Evolutionary conservation across 2,113 vertebrate species (phyloP).

Genomic region (Onychostruthus taczanowskii): DNA sequence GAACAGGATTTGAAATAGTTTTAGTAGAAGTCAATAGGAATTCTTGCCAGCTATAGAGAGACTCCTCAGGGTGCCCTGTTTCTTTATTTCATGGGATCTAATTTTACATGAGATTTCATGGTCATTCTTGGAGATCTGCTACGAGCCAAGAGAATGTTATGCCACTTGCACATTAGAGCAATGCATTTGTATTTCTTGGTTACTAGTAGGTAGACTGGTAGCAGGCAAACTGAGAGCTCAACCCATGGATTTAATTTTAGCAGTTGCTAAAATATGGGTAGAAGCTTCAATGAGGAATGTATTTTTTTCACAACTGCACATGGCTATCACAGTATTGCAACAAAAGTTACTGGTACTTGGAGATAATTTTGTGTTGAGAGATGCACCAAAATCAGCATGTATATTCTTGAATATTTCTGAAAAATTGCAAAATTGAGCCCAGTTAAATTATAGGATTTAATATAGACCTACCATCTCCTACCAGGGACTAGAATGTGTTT

Average conservation of each 20-base stretch:
- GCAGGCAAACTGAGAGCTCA: not conserved
- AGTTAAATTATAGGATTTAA: not conserved
- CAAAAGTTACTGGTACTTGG: not conserved
- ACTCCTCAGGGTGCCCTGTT: not conserved
- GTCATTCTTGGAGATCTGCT: not conserved
- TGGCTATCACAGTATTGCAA: not conserved
- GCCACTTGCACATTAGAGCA: not conserved
- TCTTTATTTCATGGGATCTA: not conserved
- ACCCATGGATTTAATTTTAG: not conserved
- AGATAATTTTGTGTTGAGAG: not conserved
- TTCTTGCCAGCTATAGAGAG: not conserved
- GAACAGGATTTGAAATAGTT: not conserved
- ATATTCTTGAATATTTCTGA: not conserved
- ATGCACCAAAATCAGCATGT: not conserved
- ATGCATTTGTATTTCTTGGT: not conserved
- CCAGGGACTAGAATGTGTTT: not conserved
- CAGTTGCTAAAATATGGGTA: not conserved
- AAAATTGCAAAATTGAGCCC: not conserved
- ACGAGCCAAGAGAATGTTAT: not conserved
- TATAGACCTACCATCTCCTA: not conserved
- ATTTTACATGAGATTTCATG: not conserved
- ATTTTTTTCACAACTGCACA: not conserved
- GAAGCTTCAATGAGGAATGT: not conserved
- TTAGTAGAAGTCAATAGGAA: not conserved
- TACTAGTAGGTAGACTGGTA: not conserved